A percentile compares a stretch with the other conserved stretches of the same genome.
phyloP scores from a whole-genome alignment of 1,140 invertebrate species.

The Penaeus vannamei region DNA sequence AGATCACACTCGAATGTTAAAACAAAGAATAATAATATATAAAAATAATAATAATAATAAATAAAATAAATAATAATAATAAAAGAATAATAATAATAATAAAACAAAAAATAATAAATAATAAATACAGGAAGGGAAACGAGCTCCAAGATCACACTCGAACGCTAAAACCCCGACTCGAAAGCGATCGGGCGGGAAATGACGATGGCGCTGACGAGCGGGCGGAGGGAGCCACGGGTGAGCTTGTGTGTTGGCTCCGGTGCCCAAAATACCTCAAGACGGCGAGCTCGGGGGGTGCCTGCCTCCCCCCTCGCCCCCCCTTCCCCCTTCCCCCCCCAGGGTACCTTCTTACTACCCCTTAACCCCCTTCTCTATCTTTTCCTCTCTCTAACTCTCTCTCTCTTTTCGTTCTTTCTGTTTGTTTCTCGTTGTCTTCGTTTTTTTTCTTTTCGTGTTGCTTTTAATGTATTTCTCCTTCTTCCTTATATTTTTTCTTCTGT shows the following conservation, averaged over 20 bases:
- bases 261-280: constrained; percentile 53
- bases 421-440: neutral
- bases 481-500: neutral
- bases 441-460: neutral
- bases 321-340: neutral
- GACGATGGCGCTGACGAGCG: no score
- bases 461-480: neutral
- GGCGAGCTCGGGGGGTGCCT: constrained; percentile 28
- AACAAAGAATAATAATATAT: no score
- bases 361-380: neutral
- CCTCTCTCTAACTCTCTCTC: neutral
- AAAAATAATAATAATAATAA: no score
- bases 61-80: no score
- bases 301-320: neutral
- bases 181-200: no score
- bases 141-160: no score
- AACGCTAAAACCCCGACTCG: no score
- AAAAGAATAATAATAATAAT: no score
- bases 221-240: no score
- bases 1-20: no score
- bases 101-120: no score
- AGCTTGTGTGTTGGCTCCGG: neutral
- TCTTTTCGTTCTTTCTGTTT: neutral
- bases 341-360: neutral
- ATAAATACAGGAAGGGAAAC: no score